Conservation (phyloP, 2,113 vertebrate species). For the Cyphomyrus discorhynchus region DNA sequence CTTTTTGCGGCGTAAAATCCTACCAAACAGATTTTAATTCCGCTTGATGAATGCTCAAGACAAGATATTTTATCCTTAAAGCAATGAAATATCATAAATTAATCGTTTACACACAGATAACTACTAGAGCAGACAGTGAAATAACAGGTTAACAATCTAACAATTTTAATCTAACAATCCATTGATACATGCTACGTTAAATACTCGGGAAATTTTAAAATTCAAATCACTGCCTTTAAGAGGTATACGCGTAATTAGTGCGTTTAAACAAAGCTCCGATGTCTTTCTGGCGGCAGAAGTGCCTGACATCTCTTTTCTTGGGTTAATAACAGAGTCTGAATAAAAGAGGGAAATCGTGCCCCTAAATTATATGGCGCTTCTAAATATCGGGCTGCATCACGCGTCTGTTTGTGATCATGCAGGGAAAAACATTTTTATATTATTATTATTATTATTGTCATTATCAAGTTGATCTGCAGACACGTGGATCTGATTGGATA, state of each 20-base stretch:
- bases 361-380: slow-evolving; percentile 73
- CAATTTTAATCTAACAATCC: slow-evolving; percentile 28
- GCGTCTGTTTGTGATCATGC: slow-evolving; percentile 62
- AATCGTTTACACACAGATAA: slow-evolving; percentile 26
- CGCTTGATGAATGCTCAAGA: background rate
- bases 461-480: slow-evolving; percentile 58
- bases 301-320: slow-evolving; percentile 70
- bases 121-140: slow-evolving; percentile 40
- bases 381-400: slow-evolving; percentile 70
- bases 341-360: slow-evolving; percentile 75
- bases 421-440: slow-evolving; percentile 57
- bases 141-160: slow-evolving; percentile 25
- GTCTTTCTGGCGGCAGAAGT: slow-evolving; percentile 71
- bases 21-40: background rate
- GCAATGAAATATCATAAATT: background rate
- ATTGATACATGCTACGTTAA: slow-evolving; percentile 53
- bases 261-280: slow-evolving; percentile 73
- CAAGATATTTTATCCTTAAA: background rate
- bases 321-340: slow-evolving; percentile 76
- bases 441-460: slow-evolving; percentile 69
- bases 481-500: slow-evolving; percentile 55
- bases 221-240: slow-evolving; percentile 58
- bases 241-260: slow-evolving; percentile 69
- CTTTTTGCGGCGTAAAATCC: background rate
- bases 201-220: slow-evolving; percentile 52